Percentiles rank a stretch among this genome's conserved stretches.
These are phyloP conservation scores for Caenorhabditis sinica DNA, from an alignment of 2,888 invertebrate genomes.

Conservation along the genomic window DNA sequence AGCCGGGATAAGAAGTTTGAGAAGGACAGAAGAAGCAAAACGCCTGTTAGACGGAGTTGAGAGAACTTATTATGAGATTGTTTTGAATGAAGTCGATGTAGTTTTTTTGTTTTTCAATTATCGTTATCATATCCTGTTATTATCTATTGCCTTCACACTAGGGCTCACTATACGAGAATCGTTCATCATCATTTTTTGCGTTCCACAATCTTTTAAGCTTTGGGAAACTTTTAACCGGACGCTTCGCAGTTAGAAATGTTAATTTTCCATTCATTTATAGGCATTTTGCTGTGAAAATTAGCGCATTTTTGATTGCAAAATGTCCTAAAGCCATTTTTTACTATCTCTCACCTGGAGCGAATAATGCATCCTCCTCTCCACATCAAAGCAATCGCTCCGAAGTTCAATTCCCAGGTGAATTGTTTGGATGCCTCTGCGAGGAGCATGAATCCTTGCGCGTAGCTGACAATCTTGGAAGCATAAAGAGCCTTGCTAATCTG, in stretches of 20 bases:
- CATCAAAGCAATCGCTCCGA: conserved; percentile 98
- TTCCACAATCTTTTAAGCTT: no score
- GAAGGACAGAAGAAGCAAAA: conserved; percentile 26
- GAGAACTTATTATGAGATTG: conserved; percentile 84
- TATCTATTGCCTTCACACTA: no score
- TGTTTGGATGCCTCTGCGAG: conserved; percentile 88
- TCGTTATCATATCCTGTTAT: conserved; percentile 89
- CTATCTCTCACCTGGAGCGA: conserved; percentile 73
- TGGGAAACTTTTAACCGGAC: no score
- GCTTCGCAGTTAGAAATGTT: no score
- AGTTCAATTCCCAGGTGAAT: conserved; percentile 95
- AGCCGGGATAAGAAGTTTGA: conserved; percentile 29
- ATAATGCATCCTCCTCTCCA: conserved; percentile 92
- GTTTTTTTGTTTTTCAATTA: no score
- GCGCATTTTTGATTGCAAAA: no score
- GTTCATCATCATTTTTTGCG: no score
- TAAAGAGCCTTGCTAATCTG: conserved; percentile 93
- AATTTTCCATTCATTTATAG: no score
- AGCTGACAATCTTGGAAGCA: conserved; percentile 98
- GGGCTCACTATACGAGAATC: no score
- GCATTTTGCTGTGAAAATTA: no score
- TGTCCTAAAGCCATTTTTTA: not conserved
- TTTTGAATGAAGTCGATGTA: conserved; percentile 93
- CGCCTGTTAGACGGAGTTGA: not conserved
- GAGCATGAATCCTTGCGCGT: conserved; percentile 91